Conservation (phyloP, 2,113 vertebrate genomes). For the Barbus barbus region DNA sequence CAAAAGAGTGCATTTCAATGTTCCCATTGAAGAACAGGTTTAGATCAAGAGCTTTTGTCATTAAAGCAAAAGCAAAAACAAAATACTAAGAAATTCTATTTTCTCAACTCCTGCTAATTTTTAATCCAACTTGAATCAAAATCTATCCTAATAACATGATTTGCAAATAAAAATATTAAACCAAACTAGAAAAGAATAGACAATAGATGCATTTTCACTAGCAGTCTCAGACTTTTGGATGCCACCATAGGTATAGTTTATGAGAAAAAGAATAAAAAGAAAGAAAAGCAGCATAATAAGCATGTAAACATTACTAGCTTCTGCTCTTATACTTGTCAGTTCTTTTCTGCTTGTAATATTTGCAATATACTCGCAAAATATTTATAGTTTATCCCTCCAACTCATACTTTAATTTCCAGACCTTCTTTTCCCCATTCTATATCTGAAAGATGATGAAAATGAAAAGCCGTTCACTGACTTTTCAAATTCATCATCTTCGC, state of each 20-base stretch:
- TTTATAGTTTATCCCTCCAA: background rate
- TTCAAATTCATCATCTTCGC: background rate
- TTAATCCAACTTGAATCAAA: background rate
- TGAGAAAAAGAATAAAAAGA: background rate
- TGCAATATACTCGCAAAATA: background rate
- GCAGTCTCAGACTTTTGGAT: background rate
- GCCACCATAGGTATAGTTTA: background rate
- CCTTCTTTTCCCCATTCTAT: background rate
- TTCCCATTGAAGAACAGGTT: background rate
- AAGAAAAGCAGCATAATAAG: background rate
- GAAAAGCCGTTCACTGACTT: background rate
- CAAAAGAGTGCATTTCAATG: background rate
- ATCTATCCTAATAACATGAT: background rate
- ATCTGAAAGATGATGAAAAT: background rate
- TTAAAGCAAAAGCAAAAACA: background rate
- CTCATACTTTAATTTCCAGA: background rate
- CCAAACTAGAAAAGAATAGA: background rate
- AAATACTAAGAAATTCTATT: background rate
- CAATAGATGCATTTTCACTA: background rate
- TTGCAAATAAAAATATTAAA: background rate
- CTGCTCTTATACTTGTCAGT: background rate
- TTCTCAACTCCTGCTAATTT: background rate
- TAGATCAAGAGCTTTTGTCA: background rate
- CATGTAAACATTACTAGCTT: background rate
- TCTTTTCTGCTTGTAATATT: background rate